Percentiles rank a stretch among this genome's conserved stretches.
Conservation (phyloP, 2,113 vertebrate species). For the Megaceryle torquata region DNA sequence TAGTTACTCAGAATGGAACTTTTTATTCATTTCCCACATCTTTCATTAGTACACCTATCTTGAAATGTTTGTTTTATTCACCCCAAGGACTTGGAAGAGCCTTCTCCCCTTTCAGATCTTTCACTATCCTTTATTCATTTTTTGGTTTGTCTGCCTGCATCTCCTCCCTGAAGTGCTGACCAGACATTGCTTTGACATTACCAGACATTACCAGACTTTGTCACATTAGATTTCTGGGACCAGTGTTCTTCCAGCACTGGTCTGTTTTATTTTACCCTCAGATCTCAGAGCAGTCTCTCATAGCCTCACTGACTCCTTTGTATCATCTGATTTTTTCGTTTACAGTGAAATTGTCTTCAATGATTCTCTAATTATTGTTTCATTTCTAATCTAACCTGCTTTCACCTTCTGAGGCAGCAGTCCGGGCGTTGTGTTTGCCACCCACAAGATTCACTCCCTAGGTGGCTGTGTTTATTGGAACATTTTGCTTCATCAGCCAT, state of each 20-base stretch:
- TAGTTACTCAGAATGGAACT: background rate
- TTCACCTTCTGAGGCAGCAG: background rate
- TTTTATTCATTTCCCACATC: background rate
- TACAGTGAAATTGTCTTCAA: background rate
- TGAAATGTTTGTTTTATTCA: background rate
- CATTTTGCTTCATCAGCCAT: background rate
- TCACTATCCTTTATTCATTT: background rate
- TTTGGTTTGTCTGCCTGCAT: background rate
- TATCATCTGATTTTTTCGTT: background rate
- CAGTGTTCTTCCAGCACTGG: rapidly evolving
- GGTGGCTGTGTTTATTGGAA: background rate
- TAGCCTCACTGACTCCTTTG: background rate
- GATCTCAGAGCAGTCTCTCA: background rate
- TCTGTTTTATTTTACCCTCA: background rate
- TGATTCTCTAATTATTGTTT: background rate
- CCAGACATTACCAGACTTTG: background rate
- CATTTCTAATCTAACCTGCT: background rate
- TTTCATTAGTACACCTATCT: background rate
- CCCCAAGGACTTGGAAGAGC: background rate
- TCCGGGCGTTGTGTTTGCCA: background rate
- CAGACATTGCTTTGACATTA: background rate
- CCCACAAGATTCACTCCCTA: background rate
- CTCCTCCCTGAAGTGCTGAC: background rate
- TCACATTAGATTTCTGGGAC: background rate
- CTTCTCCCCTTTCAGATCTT: background rate